Evolutionary conservation across 2,797 vertebrate genomes (phyloP).

Genomic region (Pseudomugil gertrudae): DNA sequence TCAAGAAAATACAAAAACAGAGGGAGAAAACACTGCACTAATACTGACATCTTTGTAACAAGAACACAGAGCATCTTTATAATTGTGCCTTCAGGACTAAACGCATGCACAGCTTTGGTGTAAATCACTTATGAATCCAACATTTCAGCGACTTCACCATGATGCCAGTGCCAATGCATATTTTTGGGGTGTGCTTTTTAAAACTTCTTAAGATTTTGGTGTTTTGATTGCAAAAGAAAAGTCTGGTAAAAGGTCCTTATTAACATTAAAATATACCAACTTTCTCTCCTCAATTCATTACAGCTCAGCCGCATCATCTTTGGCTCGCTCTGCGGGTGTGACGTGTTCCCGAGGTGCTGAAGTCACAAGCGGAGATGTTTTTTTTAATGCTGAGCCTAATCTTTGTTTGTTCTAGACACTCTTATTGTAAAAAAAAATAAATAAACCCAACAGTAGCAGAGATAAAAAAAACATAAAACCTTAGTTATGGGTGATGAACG

Average conservation of each 20-base stretch:
- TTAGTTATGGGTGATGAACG: constrained; percentile 25
- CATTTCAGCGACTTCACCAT: not conserved
- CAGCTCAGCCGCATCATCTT: constrained; percentile 58
- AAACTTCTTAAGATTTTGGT: constrained; percentile 15
- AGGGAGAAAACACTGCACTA: constrained; percentile 58
- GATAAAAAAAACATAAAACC: constrained; percentile 3
- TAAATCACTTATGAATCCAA: too few relatives aligned
- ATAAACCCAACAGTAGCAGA: constrained; percentile 7
- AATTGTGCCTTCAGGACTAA: constrained; percentile 42
- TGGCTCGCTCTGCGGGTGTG: constrained; percentile 51
- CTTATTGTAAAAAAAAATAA: not conserved
- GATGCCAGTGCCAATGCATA: not conserved
- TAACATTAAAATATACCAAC: constrained; percentile 35
- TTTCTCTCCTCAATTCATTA: constrained; percentile 13
- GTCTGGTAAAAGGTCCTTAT: constrained; percentile 22
- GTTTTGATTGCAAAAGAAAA: constrained; percentile 32
- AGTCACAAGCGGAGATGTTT: constrained; percentile 34
- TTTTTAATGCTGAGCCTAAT: constrained; percentile 22
- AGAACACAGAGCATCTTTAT: constrained; percentile 53
- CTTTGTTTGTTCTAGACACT: constrained; percentile 59
- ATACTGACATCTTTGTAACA: constrained; percentile 59
- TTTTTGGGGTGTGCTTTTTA: not conserved
- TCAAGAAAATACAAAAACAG: constrained; percentile 63
- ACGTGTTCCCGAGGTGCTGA: constrained; percentile 15
- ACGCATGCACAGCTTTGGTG: constrained; percentile 19